Percentiles rank a stretch among this genome's conserved stretches.
Evolutionary conservation across 2,888 invertebrate species (phyloP).

Genomic region (Andricus quercusramuli): DNA sequence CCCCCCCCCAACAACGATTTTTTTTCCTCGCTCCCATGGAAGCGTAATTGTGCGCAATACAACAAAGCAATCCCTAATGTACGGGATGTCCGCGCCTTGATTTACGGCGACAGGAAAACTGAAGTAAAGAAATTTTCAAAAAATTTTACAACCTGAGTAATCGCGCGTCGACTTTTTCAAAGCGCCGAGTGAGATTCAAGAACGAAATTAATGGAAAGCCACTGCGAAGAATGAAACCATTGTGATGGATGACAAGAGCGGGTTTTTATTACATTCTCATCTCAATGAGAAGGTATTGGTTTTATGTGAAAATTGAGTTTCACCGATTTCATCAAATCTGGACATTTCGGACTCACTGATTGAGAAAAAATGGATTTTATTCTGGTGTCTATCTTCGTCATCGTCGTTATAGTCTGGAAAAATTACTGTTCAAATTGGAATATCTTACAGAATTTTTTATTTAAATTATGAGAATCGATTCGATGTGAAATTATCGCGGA

Average conservation of each 20-base stretch:
- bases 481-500: too few species aligned
- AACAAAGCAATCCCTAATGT: conserved; percentile 38
- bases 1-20: not conserved
- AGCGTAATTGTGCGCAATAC: conserved; percentile 39
- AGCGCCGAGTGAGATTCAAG: not conserved
- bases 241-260: not conserved
- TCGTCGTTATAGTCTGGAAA: too few species aligned
- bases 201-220: not conserved
- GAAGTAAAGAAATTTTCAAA: conserved; percentile 31
- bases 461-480: too few species aligned
- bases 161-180: conserved; percentile 8
- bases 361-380: too few species aligned
- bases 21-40: conserved; percentile 35
- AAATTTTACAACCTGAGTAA: conserved; percentile 40
- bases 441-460: too few species aligned
- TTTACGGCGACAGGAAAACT: not conserved
- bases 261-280: not conserved
- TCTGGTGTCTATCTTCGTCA: too few species aligned
- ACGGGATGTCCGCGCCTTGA: conserved; percentile 36
- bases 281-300: too few species aligned
- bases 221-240: not conserved
- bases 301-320: too few species aligned
- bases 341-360: too few species aligned
- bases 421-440: too few species aligned
- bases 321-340: too few species aligned